Evolutionary conservation across 1,140 invertebrate species (phyloP), one percentile per base, ranked within the genome.

Genomic region (Nautilus pompilius): DNA sequence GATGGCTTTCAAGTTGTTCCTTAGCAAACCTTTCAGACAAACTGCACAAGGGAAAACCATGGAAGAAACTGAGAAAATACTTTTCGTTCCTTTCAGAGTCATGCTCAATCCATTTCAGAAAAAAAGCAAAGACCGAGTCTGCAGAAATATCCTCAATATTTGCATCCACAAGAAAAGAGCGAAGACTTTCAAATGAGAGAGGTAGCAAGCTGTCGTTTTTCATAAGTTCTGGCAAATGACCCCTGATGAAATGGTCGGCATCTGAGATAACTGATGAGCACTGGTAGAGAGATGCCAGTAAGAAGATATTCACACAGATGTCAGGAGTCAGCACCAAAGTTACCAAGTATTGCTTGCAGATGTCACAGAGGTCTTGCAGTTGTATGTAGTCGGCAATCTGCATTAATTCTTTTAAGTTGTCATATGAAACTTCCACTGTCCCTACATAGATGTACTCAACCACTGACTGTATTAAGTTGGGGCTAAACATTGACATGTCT

Each of bases 311-410:
- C n/a, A 78, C 70, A 65, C 73, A 76, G 34, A 75, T 78, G 2
- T 73, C 61, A 15, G 62, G 26, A n/a, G 60, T 77, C 5, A 75
- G 36, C 17, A 66, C 66, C 3, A 67, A 58, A 3, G 46, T 55
- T 30, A 55, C 56, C 5, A 78, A 53, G 56, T 75, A 72, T 29
- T 63, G 59, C 22, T 62, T 62, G 61, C 74, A 76, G 10, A 58
- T 54, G 48, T 64, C 24, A 32, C 74, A 76, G 54, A 78, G 55
- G 17, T 72, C 70, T 10, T 51, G 51, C 4, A 78, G 70, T 32
- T 78, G 76, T 22, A 78, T 68, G 32, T 75, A 78, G 56, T 78
- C 76, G 3, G 74, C 76, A 17, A 72, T 70, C 58, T 76, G 69
- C 8, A 78, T 60, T 3, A 77, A 56, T 10, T 73, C 69, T 15